A percentile compares a stretch with the other conserved stretches of the same genome.
phyloP scores from a whole-genome alignment of 2,797 vertebrate species.

The Gorsachius magnificus region DNA sequence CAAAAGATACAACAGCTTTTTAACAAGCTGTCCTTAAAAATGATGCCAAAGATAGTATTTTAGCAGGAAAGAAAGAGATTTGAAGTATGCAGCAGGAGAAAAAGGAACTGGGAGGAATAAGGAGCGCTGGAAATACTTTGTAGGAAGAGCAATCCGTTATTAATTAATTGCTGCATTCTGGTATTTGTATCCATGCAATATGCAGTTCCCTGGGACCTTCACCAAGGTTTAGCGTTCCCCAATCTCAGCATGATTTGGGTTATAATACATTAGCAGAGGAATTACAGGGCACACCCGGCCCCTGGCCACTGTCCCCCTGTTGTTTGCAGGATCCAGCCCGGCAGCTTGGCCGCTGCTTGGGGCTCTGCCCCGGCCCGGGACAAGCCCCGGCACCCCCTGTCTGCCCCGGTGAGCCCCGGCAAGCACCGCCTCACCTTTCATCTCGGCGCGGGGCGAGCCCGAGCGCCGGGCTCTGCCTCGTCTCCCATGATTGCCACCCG shows the following conservation, averaged over 20 bases:
- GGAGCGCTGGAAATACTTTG: not conserved
- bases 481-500: rapidly evolving
- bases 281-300: not conserved
- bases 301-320: rapidly evolving
- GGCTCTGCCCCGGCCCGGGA: not conserved
- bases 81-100: not conserved
- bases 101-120: not conserved
- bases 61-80: not conserved
- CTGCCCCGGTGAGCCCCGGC: rapidly evolving
- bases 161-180: not conserved
- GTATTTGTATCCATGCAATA: not conserved
- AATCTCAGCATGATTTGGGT: not conserved
- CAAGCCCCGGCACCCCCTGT: too few relatives aligned
- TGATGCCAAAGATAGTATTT: not conserved
- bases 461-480: rapidly evolving
- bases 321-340: not conserved
- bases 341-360: rapidly evolving
- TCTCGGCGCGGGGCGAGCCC: rapidly evolving
- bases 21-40: constrained; percentile 33
- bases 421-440: not conserved
- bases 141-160: not conserved
- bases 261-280: not conserved
- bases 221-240: not conserved
- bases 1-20: constrained; percentile 24
- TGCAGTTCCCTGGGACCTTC: not conserved